Base-by-base conservation (phyloP, 1,140 invertebrate species). In the Gryon sp. region DNA sequence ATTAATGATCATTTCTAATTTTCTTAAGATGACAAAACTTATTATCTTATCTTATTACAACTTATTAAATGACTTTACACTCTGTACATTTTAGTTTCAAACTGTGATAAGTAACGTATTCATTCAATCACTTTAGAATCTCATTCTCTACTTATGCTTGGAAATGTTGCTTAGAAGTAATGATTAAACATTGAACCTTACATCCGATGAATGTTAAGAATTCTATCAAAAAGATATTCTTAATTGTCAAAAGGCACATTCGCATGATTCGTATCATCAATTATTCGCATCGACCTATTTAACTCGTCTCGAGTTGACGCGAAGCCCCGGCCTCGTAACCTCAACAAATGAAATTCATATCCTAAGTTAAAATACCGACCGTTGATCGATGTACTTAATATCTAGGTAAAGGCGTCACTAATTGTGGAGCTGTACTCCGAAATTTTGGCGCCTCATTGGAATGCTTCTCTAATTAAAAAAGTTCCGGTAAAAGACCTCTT, bases 331-430 rank as follows among this genome's bases (percentile, higher is more conserved):
- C 32, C 72, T 75, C 30, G 66, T 75, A 59, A 75, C 72, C 72
- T 19, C 18, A 22, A 7, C 43, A 34, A 59, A 74, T 74, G 43
- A 59, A 57, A 65, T 65, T 74, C 41, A 59, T 66, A 48, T 43
- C 14, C 26, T 26, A 38, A 63, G 34, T 74, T 74, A 57, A 74
- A 74, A 65, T 74, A 59, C 69, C 65, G 65, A 48, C 32, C 22
- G 43, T 69, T 59, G 52, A 69, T 69, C 52, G 45, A 50, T 50
- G 65, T 24, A 40, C 38, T 68, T 68, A 48, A 68, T 69, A 57
- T 68, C 28, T 36, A 30, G 22, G 41, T 57, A 57, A 68, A 55
- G 48, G 8, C 16, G 43, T 40, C 22, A 22, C 45, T 52, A 34
- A 32, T 65, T 15, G 38, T 22, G 11, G 22, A 18, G 9, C 15